Percentiles rank a stretch among this genome's conserved stretches.
Conservation (phyloP, 2,888 invertebrate genomes). For the Metacarcinus magister region DNA sequence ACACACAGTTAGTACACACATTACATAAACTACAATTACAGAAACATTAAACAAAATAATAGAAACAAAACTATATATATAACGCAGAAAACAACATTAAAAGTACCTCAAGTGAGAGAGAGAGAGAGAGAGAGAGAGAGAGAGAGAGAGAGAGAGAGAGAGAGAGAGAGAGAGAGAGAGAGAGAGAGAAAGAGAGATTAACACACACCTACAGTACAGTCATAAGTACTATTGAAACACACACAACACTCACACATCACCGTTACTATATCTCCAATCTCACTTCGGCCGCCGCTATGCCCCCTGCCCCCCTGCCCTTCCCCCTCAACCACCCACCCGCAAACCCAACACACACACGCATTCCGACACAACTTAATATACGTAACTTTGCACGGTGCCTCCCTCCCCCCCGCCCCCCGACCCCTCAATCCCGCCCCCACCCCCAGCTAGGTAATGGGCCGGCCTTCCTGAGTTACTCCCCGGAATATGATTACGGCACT, state of each 20-base stretch:
- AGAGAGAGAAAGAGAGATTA: background rate
- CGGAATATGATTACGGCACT: slow-evolving; percentile 1
- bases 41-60: background rate
- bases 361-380: background rate
- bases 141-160: background rate
- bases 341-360: background rate
- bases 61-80: background rate
- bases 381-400: background rate
- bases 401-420: background rate
- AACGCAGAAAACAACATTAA: background rate
- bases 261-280: background rate
- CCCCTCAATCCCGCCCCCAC: background rate
- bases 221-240: background rate
- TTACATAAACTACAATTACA: background rate
- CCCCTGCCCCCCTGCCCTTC: background rate
- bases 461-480: background rate
- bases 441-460: background rate
- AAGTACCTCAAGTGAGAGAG: no score
- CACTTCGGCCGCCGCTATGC: background rate
- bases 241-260: background rate
- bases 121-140: no score
- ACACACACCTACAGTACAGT: background rate
- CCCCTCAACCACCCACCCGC: background rate
- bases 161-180: background rate
- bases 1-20: background rate